Percentiles rank a stretch among this genome's conserved stretches.
These are phyloP conservation scores for Heliothis virescens DNA, from an alignment of 1,140 invertebrate genomes.

Conservation along the genomic window DNA sequence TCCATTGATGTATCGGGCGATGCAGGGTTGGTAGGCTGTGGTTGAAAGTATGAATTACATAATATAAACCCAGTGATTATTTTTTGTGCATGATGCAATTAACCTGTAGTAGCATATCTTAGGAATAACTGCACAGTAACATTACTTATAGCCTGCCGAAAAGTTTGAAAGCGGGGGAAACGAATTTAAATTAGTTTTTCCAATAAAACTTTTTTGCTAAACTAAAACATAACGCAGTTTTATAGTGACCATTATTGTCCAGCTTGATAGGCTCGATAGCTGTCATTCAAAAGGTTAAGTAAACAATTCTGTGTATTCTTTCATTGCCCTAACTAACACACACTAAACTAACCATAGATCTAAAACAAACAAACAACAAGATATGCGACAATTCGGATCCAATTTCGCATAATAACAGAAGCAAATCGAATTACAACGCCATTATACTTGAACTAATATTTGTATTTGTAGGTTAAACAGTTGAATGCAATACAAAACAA, in stretches of 20 bases:
- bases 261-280: too few relatives aligned
- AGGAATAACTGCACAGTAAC: too few relatives aligned
- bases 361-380: background rate
- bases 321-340: background rate
- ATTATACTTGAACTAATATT: conserved; percentile 38
- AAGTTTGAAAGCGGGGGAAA: too few relatives aligned
- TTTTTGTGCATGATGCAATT: too few relatives aligned
- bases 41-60: background rate
- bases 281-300: too few relatives aligned
- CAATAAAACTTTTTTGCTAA: too few relatives aligned
- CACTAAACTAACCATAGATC: background rate
- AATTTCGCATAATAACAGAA: conserved; percentile 21
- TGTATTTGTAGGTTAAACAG: conserved; percentile 42
- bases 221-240: too few relatives aligned
- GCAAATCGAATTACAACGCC: conserved; percentile 38
- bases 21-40: background rate
- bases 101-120: too few relatives aligned
- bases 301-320: background rate
- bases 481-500: conserved; percentile 39
- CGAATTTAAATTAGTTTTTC: too few relatives aligned
- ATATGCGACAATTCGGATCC: background rate
- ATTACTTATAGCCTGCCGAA: too few relatives aligned
- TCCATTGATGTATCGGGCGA: conserved; percentile 14
- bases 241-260: too few relatives aligned
- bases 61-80: too few relatives aligned